Base-by-base conservation (phyloP, 2,888 invertebrate species). In the Erebia epiphron region DNA sequence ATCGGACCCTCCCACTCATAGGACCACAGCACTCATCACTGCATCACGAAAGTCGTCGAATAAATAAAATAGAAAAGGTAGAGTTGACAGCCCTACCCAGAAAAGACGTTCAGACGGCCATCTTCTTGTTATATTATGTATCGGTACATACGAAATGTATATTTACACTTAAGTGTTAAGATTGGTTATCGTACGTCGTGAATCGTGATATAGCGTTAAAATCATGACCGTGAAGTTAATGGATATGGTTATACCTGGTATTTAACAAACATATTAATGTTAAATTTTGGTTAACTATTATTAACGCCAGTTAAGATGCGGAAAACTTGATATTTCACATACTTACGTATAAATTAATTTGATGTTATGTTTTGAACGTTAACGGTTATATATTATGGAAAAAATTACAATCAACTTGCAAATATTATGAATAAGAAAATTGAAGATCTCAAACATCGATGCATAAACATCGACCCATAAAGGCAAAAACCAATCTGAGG, bases 201-300 rank as follows among this genome's bases (percentile, higher is more conserved):
- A 9, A n/a, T 60, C 60, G 60, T 60, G 60, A 60, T 43, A 16
- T 43, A 16, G 41, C 60, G 16, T 10, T 60, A 16, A 60, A 60
- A 16, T 16, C 60, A 43, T 16, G 60, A 60, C 60, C 60, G 41
- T 60, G 41, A 43, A 16, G 35, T 60, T 35, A 26, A 57, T 52
- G 16, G 16, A 8, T 52, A 52, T 16, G 5, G n/a, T 58, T 14
- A 14, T 7, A 35, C 14, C 8, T n/a, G 8, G 9, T 58, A 35
- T 57, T 57, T 26, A 14, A 57, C 26, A 26, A 26, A 35, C 9
- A 26, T 5, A 26, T 35, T 35, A 58, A 58, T 35, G 35, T 35
- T 58, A 57, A 26, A 26, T 57, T 57, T 57, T n/a, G 26, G 35
- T 35, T 35, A 58, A 35, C 9, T n/a, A 58, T 35, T 56, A 3